Conservation (phyloP, 2,797 vertebrate genomes). For the Premnoplex brunnescens region DNA sequence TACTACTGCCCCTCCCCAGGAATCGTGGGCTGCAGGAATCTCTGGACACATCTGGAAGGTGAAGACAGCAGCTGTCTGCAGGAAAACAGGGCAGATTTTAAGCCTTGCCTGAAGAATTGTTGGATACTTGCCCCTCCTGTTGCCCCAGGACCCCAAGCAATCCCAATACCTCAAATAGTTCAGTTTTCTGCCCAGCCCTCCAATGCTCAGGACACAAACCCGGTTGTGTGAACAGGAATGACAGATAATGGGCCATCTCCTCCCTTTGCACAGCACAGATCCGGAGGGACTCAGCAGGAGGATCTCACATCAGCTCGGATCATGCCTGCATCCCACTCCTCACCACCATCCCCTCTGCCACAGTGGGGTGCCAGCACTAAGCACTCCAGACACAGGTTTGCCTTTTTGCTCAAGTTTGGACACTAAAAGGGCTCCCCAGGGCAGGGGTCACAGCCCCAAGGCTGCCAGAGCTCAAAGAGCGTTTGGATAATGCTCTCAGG, state of each 20-base stretch:
- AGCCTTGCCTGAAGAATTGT: background rate
- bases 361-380: background rate
- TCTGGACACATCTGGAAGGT: accelerated
- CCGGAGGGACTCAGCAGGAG: background rate
- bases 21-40: accelerated
- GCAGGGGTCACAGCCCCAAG: background rate
- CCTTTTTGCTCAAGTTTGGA: background rate
- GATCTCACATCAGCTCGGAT: background rate
- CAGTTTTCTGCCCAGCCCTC: background rate
- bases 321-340: background rate
- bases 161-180: background rate
- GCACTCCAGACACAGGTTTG: background rate
- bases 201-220: background rate
- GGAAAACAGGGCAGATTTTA: background rate
- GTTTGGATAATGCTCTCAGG: background rate
- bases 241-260: background rate
- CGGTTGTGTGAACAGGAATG: background rate
- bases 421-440: background rate
- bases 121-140: background rate
- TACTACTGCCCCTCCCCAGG: background rate
- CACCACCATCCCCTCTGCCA: accelerated
- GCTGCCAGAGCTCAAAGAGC: background rate
- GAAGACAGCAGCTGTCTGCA: background rate
- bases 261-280: background rate
- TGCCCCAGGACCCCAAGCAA: background rate